Evolutionary conservation across 2,888 invertebrate species (phyloP).

Genomic region (Cephus rjabovi): DNA sequence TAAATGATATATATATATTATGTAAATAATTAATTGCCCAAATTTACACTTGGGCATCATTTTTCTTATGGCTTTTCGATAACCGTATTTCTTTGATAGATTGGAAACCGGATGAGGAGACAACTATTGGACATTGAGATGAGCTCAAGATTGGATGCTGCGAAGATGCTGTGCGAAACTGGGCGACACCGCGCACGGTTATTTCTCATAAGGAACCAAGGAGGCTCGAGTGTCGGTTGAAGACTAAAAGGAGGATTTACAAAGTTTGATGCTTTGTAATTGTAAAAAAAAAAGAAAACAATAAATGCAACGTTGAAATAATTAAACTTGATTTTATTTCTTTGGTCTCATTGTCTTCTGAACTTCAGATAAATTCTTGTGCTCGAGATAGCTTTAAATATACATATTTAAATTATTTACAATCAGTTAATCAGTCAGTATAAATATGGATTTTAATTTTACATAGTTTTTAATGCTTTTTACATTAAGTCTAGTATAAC

Average conservation of each 20-base stretch:
- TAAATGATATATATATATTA: conserved; percentile 1
- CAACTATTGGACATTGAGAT: conserved; percentile 46
- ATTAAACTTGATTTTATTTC: not conserved
- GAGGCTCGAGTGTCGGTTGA: not conserved
- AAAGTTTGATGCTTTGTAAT: not conserved
- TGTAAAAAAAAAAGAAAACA: not conserved
- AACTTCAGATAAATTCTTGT: not conserved
- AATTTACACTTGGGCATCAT: not conserved
- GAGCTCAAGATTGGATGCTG: conserved; percentile 42
- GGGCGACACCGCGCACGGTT: not conserved
- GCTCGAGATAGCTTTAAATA: not conserved
- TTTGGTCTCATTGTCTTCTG: not conserved
- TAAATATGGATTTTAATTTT: too few relatives aligned
- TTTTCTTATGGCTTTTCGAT: not conserved
- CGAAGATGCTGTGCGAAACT: not conserved
- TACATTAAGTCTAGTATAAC: not conserved
- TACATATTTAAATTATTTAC: not conserved
- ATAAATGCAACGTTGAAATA: not conserved
- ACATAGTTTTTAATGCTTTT: too few relatives aligned
- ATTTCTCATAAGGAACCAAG: not conserved
- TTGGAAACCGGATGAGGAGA: conserved; percentile 53
- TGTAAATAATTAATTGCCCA: conserved; percentile 39
- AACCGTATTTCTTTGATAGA: conserved; percentile 51
- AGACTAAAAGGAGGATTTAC: not conserved
- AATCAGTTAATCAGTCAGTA: too few relatives aligned